A percentile compares a stretch with the other conserved stretches of the same genome.
phyloP scores from a whole-genome alignment of 2,888 invertebrate species.

The Tetanocera ferruginea region DNA sequence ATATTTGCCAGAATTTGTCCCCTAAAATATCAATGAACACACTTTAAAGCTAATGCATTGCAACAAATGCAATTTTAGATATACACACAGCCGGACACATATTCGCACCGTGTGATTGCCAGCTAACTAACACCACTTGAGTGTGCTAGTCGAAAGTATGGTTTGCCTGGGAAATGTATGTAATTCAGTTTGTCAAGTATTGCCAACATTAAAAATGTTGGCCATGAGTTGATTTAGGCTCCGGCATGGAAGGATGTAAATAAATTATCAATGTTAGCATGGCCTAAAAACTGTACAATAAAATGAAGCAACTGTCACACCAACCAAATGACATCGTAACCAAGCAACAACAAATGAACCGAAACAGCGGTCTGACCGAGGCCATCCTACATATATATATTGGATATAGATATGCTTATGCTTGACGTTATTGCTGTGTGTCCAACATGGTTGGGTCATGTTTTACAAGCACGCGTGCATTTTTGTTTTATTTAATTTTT shows the following conservation, averaged over 20 bases:
- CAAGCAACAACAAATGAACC: not conserved
- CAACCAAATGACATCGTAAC: not conserved
- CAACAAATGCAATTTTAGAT: too few relatives aligned
- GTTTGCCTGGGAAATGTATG: not conserved
- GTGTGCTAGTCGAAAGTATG: not conserved
- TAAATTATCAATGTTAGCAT: constrained; percentile 27
- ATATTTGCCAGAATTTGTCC: too few relatives aligned
- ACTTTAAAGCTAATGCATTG: too few relatives aligned
- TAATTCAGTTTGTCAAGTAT: constrained; percentile 9
- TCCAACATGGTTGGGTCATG: too few relatives aligned
- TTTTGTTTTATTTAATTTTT: too few relatives aligned
- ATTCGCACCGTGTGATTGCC: too few relatives aligned
- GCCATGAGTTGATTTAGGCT: constrained; percentile 4
- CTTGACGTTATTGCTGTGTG: not conserved
- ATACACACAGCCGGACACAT: too few relatives aligned
- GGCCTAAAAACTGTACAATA: not conserved
- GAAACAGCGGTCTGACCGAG: not conserved
- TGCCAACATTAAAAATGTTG: not conserved
- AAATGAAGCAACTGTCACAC: not conserved
- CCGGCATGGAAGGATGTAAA: constrained; percentile 16
- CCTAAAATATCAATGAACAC: too few relatives aligned
- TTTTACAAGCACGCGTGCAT: too few relatives aligned
- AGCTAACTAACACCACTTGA: too few relatives aligned
- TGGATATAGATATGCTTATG: not conserved
- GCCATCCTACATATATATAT: too few relatives aligned